These are phyloP conservation scores for Regulus satrapa DNA, from an alignment of 2,113 vertebrate species.

Conservation along the genomic window DNA sequence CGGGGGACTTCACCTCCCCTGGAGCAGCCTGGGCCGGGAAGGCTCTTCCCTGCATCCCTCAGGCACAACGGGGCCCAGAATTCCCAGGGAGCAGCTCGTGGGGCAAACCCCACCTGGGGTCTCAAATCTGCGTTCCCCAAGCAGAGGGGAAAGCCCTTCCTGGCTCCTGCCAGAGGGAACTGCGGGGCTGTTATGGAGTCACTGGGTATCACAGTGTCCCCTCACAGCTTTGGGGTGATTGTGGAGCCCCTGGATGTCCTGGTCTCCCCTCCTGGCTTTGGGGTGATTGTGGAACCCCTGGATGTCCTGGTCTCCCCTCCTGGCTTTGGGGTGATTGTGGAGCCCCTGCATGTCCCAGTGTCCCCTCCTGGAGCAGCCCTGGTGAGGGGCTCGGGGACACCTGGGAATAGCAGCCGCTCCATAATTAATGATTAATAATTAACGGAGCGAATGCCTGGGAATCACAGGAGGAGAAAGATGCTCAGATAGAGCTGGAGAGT, in stretches of 20 bases:
- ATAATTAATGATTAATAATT: slow-evolving; percentile 26
- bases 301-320: background rate
- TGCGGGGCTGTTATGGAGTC: background rate
- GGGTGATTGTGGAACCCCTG: background rate
- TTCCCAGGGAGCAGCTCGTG: no score
- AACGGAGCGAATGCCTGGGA: background rate
- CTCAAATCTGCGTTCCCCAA: background rate
- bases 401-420: rapidly evolving
- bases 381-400: rapidly evolving
- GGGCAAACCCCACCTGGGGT: rapidly evolving
- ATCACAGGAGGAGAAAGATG: slow-evolving; percentile 33
- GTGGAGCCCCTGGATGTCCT: background rate
- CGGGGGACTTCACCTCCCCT: rapidly evolving
- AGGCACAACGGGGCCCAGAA: rapidly evolving
- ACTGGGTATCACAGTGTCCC: background rate
- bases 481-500: background rate
- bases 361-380: background rate
- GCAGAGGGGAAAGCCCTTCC: background rate
- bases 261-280: rapidly evolving
- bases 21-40: background rate
- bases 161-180: background rate
- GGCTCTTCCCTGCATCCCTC: background rate
- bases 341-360: rapidly evolving
- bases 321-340: background rate
- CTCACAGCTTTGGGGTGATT: background rate